Base-by-base conservation (phyloP, 2,113 vertebrate genomes). In the Cheilinus undulatus region DNA sequence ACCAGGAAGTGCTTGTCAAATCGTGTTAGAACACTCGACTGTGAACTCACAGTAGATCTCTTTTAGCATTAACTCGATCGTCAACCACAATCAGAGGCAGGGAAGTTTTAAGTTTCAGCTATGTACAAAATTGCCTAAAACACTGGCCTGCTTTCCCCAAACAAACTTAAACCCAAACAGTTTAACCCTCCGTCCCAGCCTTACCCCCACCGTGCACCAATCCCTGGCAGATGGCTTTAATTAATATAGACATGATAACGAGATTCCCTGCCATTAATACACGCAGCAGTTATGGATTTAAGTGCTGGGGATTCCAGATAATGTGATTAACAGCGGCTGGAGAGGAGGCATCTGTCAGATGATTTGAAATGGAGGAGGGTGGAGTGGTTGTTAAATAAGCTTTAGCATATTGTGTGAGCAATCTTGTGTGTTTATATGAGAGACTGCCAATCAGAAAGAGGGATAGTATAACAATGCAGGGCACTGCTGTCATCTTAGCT, bases 251-350 rank as follows among this genome's bases (percentile, higher is more conserved):
- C 88, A 84, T 86, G 91, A 93, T 92, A 94, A 94, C 88, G 69
- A 89, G 92, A 94, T 93, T 92, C 87, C 84, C 84, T 43, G 80
- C 73, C 84, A 93, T 93, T 94, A 93, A 93, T 92, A 92, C 84
- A 66, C 84, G 83, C 80, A 91, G 87, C 90, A 93, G 90, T 92
- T 93, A 92, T 92, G 89, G 90, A 93, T 93, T 93, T 92, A 89
- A 91, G 89, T 92, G 89, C 87, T 76, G 50, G 82, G 82, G 90
- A 92, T 90, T 92, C 85, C 73, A 88, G 78, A 85, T 93, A 92
- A 93, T 90, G 84, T 86, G 92, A 93, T 93, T 93, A 94, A 78
- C 88, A 84, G 79, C 75, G 78, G 70, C 85, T 87, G 80, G 69
- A 85, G 83, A 58, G 82, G 75, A 83, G 88, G 89, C 87, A 89